These are phyloP conservation scores for Tanaodytes sp. DNA, from an alignment of 2,888 invertebrate genomes.

Conservation along the genomic window DNA sequence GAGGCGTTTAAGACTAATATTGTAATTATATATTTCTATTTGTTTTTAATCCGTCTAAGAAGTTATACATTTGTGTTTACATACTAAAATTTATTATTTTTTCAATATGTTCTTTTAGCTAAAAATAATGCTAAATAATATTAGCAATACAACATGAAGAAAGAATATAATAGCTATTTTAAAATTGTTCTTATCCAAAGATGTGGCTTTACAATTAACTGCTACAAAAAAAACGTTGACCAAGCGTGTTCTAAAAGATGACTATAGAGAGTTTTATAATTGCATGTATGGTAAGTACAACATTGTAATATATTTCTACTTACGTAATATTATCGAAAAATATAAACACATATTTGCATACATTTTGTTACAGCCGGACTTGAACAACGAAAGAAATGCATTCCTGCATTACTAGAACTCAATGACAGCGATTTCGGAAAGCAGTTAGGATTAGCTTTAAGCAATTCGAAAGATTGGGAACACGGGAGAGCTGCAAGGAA, in stretches of 20 bases:
- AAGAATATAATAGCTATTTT: slow-evolving; percentile 13
- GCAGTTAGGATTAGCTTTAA: slow-evolving; percentile 15
- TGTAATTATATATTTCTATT: slow-evolving; percentile 3
- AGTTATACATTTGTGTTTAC: too few relatives aligned
- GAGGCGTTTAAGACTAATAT: slow-evolving; percentile 10
- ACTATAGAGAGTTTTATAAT: slow-evolving; percentile 20
- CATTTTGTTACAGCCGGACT: slow-evolving; percentile 4
- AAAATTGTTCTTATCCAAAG: slow-evolving; percentile 10
- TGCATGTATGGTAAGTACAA: slow-evolving; percentile 16
- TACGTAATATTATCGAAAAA: too few relatives aligned
- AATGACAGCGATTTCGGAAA: slow-evolving; percentile 28
- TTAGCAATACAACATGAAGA: slow-evolving; percentile 13
- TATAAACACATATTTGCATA: too few relatives aligned
- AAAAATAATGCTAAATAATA: slow-evolving; percentile 10
- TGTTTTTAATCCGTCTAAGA: too few relatives aligned
- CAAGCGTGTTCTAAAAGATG: neutral
- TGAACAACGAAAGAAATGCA: neutral
- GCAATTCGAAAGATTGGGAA: slow-evolving; percentile 26
- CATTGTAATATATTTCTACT: too few relatives aligned
- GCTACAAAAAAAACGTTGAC: slow-evolving; percentile 8
- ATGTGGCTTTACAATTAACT: slow-evolving; percentile 12
- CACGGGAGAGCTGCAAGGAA: slow-evolving; percentile 13
- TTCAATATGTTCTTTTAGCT: slow-evolving; percentile 15
- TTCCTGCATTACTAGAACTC: slow-evolving; percentile 2
- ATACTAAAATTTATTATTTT: too few relatives aligned